phyloP scores from a whole-genome alignment of 2,797 vertebrate genomes.

The Numenius phaeopus region DNA sequence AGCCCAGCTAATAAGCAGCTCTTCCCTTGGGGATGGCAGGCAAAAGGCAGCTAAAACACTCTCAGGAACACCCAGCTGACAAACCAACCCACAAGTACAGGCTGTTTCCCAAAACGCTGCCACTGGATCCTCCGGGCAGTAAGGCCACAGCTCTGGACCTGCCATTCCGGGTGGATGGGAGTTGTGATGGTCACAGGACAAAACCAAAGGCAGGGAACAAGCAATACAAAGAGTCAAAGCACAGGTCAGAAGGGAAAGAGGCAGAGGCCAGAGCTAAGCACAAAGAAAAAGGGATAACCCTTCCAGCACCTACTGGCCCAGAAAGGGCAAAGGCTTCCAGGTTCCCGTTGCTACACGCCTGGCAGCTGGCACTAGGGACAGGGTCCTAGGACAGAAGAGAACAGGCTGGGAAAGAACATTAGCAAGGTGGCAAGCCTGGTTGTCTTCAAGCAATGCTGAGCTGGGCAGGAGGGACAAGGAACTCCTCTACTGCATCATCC shows the following conservation, averaged over 20 bases:
- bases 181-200: not conserved
- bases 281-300: not conserved
- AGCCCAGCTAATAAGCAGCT: not conserved
- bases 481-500: not conserved
- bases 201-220: not conserved
- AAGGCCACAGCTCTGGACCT: not conserved
- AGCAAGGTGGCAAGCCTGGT: not conserved
- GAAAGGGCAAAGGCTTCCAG: not conserved
- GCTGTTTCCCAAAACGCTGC: not conserved
- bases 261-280: not conserved
- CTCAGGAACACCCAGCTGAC: not conserved
- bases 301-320: not conserved
- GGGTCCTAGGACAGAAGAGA: not conserved
- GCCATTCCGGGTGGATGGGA: not conserved
- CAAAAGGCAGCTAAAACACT: not conserved
- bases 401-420: not conserved
- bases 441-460: not conserved
- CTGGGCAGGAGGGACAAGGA: not conserved
- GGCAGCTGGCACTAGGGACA: not conserved
- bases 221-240: not conserved
- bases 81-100: not conserved
- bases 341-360: not conserved
- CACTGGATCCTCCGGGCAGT: accelerated
- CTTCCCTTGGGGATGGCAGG: not conserved
- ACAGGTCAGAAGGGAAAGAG: not conserved